Base-by-base conservation (phyloP, 2,113 vertebrate genomes). In the Peromyscus maniculatus region DNA sequence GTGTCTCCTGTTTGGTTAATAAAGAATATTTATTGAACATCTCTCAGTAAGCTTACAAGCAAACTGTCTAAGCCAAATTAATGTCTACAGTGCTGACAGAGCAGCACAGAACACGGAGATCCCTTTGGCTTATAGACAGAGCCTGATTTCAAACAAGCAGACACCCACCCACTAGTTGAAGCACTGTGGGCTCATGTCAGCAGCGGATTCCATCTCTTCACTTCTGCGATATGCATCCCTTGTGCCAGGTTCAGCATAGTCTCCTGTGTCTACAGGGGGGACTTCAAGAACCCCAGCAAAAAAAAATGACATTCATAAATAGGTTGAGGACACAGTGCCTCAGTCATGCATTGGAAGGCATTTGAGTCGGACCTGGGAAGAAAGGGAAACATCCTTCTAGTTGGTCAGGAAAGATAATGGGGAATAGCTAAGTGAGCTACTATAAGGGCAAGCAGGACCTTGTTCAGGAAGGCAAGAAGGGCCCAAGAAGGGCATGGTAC, bases 1-100 rank as follows among this genome's bases (percentile, higher is more conserved):
- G 84, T 84, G 36, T 52, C 79, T 95, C 13, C 89, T 90, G 28
- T 74, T 89, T 87, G 86, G 92, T 89, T 88, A 94, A 89, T 80
- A 86, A 82, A 80, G 36, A 92, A 78, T 80, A 96, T 71, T 74
- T 92, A 67, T 62, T 89, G 94, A 94, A 75, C 36, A 39, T 16
- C 43, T 84, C 64, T 74, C 62, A 52, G 19, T 28, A 94, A 93
- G 71, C 66, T 72, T 91, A 59, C 33, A 79, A 67, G 80, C 5
- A 80, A 96, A 89, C 69, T 28, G 46, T 55, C 43, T 80, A 43
- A 94, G 66, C 2, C 91, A 89, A 64, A 59, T 4, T 36, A 84
- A 11, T 72, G n/a, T 91, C 90, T 88, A 22, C 28, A 52, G 39
- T 64, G 62, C 15, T 71, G 72, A 92, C 4, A 79, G 36, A 86